Base-by-base conservation (phyloP, 2,113 vertebrate genomes). In the Apeltes quadracus region DNA sequence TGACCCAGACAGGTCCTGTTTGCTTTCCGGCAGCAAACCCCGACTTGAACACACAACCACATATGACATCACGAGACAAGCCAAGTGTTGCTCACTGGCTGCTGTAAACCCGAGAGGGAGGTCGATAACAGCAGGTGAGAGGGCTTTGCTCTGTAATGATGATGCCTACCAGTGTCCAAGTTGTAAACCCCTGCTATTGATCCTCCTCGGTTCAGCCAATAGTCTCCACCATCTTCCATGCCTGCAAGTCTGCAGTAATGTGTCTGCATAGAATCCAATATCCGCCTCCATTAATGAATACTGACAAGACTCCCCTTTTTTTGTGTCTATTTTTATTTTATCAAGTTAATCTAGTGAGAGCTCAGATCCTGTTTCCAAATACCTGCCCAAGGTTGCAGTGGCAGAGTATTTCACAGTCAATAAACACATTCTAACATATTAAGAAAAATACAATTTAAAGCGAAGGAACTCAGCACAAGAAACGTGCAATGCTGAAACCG, bases 121-220 rank as follows among this genome's bases (percentile, higher is more conserved):
- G 87, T 91, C 89, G 87, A 93, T 88, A 91, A 75, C 71, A 85
- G 84, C 90, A 91, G 92, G 90, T 93, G 90, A 90, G 90, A 90
- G 88, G 85, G 80, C 81, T 87, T 86, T 41, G 53, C 82, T 78
- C 81, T 89, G 85, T 90, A 91, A 90, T 87, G 87, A 90, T 88
- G 88, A 93, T 84, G 90, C 83, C 84, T 89, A 88, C 87, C 82
- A 78, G 84, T 84, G 88, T 92, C 87, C 84, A 88, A 90, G 86
- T 89, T 90, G 90, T 93, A 90, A 91, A 91, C 88, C 86, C n/a
- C 78, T 59, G 74, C 74, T 88, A 93, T 93, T 88, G 92, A 93
- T 92, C 88, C 75, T 78, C 80, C 73, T 72, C 78, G 67, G 69
- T 83, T 88, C 86, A 88, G 76, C 88, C 79, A 65, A 75, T 85